phyloP scores from a whole-genome alignment of 2,797 vertebrate species.

The Trematomus bernacchii region DNA sequence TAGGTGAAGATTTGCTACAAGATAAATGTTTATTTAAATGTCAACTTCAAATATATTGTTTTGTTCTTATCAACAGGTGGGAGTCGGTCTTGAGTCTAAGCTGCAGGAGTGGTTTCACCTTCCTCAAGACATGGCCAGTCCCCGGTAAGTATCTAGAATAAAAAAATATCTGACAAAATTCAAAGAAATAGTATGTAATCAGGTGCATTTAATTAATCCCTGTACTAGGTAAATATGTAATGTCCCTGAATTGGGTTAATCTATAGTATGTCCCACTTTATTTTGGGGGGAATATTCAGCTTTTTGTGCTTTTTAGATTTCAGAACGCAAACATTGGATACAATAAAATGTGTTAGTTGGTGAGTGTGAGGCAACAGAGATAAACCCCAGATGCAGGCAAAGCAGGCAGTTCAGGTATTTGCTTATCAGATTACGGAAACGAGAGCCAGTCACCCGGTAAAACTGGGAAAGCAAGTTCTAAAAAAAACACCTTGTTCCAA shows the following conservation, averaged over 20 bases:
- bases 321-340: not conserved
- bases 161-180: not conserved
- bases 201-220: not conserved
- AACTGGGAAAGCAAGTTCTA: not conserved
- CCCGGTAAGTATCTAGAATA: slow-evolving; percentile 85
- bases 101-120: slow-evolving; percentile 98
- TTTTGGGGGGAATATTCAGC: not conserved
- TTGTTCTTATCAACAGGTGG: slow-evolving; percentile 82
- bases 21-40: not conserved
- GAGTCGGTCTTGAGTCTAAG: slow-evolving; percentile 95
- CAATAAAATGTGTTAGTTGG: not conserved
- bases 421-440: not conserved
- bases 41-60: not conserved
- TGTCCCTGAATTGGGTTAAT: not conserved
- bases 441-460: not conserved
- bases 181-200: not conserved
- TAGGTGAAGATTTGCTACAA: not conserved
- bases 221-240: not conserved
- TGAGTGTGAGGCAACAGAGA: not conserved
- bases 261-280: not conserved
- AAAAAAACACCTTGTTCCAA: not conserved
- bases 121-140: slow-evolving; percentile 95
- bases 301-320: not conserved
- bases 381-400: not conserved
- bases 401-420: not conserved